phyloP scores from a whole-genome alignment of 2,888 invertebrate species.

The Netelia virgata region DNA sequence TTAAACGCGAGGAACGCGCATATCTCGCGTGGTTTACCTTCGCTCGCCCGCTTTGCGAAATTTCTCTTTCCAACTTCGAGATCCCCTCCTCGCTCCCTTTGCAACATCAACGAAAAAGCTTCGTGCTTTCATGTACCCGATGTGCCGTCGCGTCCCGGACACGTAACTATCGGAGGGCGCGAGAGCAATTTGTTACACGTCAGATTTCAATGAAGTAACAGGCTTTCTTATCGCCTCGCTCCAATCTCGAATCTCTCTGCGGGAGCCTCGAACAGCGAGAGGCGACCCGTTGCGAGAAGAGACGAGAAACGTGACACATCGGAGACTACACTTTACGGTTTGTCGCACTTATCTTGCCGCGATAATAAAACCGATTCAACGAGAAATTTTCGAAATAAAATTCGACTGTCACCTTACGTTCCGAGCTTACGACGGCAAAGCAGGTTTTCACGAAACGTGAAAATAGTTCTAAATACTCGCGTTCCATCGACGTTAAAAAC shows the following conservation, averaged over 20 bases:
- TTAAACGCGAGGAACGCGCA: conserved; percentile 49
- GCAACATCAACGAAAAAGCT: conserved; percentile 27
- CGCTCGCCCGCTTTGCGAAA: conserved; percentile 25
- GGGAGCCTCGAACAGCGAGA: conserved; percentile 18
- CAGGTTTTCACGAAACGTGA: conserved; percentile 19
- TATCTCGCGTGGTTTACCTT: conserved; percentile 50
- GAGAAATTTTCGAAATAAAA: conserved; percentile 19
- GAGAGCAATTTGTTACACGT: conserved; percentile 76
- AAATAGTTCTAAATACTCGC: too few species aligned
- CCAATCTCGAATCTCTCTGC: conserved; percentile 64
- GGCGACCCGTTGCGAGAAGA: not conserved
- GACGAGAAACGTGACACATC: too few species aligned
- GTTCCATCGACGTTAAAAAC: too few species aligned
- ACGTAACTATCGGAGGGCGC: conserved; percentile 63
- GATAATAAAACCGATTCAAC: conserved; percentile 59
- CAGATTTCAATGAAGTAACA: conserved; percentile 77
- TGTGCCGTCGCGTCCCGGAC: conserved; percentile 24
- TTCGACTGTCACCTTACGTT: not conserved
- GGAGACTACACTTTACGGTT: too few species aligned
- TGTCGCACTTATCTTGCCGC: not conserved
- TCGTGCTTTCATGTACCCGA: not conserved
- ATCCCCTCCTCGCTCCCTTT: conserved; percentile 7
- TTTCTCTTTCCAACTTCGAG: conserved; percentile 2
- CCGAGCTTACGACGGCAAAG: conserved; percentile 15
- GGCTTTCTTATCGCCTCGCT: conserved; percentile 72